Base-by-base conservation (phyloP, 2,797 vertebrate genomes). In the Avahi laniger region DNA sequence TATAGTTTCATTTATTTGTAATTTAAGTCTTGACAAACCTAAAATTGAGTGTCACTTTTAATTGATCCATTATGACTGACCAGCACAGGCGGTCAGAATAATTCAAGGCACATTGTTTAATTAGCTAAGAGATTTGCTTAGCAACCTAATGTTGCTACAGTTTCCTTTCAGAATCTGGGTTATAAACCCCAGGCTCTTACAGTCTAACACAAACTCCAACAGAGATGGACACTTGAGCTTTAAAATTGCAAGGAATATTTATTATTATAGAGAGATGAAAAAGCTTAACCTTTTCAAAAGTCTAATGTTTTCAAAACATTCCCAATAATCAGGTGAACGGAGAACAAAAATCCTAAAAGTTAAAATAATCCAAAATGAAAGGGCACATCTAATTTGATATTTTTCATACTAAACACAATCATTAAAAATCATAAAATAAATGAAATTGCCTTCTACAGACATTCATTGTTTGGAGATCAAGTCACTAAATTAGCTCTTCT, bases 111-210 rank as follows among this genome's bases (percentile, higher is more conserved):
- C 4, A 0, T 41, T 65, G 78, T 85, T 89, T 95, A 94, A 94
- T 80, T 73, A 94, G 73, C 22, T 46, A 50, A 95, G 78, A 95
- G 48, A 76, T 38, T 89, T 92, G 67, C 67, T 91, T 89, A 97
- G 90, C 89, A 96, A 94, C 87, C 88, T 82, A 33, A 38, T 75
- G 41, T 79, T 95, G 89, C 57, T 75, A 88, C 18, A 59, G 41
- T 69, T 94, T 81, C 81, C 73, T 61, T 91, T 88, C 52, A 89
- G 41, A 89, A 92, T 81, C 90, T 80, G 41, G 46, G 54, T 94
- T 94, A 83, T 79, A 93, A 89, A 93, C 48, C 80, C 46, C 38
- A 75, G 14, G 28, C 63, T 76, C 30, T 83, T 48, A 54, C 3
- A 57, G 13, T 24, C 7, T 70, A 35, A 87, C 14, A 93, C 54